A percentile compares a stretch with the other conserved stretches of the same genome.
Evolutionary conservation across 2,888 invertebrate species (phyloP).

Genomic region (Drosophila prostipennis): DNA sequence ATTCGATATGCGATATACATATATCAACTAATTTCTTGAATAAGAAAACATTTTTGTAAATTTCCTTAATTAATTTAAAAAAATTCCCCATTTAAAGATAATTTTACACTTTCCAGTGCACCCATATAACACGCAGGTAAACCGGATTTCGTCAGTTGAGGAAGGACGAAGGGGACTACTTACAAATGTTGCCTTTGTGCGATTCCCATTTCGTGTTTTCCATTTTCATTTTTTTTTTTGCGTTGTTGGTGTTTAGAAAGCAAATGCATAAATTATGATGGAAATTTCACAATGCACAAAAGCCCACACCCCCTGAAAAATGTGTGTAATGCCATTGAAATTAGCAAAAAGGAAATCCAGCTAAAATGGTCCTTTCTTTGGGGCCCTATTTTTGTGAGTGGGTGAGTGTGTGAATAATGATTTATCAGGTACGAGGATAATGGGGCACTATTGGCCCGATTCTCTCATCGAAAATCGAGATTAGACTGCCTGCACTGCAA

Average conservation of each 20-base stretch:
- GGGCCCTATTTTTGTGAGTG: not conserved
- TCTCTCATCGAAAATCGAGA: slow-evolving; percentile 11
- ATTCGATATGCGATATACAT: no score
- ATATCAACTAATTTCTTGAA: no score
- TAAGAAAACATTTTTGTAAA: no score
- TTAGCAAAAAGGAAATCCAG: slow-evolving; percentile 33
- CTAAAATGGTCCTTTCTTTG: slow-evolving; percentile 41
- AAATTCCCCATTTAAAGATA: no score
- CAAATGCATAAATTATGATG: slow-evolving; percentile 62
- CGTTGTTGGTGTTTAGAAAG: slow-evolving; percentile 27
- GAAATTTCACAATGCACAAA: slow-evolving; percentile 42
- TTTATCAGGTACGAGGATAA: slow-evolving; percentile 36
- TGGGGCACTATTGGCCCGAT: slow-evolving; percentile 13
- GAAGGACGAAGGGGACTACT: slow-evolving; percentile 29
- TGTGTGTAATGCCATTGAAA: slow-evolving; percentile 45
- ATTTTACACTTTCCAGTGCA: no score
- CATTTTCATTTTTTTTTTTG: slow-evolving; percentile 7
- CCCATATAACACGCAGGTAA: slow-evolving; percentile 21
- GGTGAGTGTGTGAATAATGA: slow-evolving; percentile 36
- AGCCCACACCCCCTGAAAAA: slow-evolving; percentile 5
- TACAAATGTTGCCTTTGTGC: slow-evolving; percentile 60
- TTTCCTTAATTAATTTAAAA: no score
- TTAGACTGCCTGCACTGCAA: slow-evolving; percentile 54
- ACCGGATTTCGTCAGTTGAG: slow-evolving; percentile 18
- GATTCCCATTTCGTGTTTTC: slow-evolving; percentile 33